Conservation (phyloP, 2,113 vertebrate species). For the Hippoglossus stenolepis region DNA sequence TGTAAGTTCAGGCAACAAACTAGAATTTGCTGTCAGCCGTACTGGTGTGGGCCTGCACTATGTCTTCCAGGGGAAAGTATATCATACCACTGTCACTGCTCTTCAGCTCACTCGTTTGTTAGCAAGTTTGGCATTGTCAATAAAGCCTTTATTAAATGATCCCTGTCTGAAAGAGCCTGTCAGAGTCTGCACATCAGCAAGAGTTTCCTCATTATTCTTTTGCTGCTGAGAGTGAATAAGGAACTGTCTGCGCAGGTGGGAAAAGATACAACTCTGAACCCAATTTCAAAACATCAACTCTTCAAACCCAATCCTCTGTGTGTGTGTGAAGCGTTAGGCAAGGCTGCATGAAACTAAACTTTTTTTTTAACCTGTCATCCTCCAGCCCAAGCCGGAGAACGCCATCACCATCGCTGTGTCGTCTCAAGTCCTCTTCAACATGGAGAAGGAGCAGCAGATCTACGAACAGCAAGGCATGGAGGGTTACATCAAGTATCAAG, state of each 20-base stretch:
- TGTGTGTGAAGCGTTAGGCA: neutral
- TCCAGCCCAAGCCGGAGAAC: constrained; percentile 91
- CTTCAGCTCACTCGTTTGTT: neutral
- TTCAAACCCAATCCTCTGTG: neutral
- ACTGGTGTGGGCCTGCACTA: too few relatives aligned
- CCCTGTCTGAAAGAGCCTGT: neutral
- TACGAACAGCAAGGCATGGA: constrained; percentile 90
- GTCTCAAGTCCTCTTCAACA: constrained; percentile 91
- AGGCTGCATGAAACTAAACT: neutral
- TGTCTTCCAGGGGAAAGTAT: constrained; percentile 39
- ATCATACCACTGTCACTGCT: constrained; percentile 41
- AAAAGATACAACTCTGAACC: neutral
- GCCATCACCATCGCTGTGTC: constrained; percentile 96
- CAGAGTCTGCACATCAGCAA: neutral
- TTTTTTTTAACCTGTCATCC: neutral
- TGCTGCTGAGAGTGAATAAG: neutral
- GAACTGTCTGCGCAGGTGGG: neutral
- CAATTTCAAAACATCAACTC: neutral
- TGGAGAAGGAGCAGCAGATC: constrained; percentile 94
- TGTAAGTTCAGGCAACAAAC: too few relatives aligned
- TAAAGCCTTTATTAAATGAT: constrained; percentile 8
- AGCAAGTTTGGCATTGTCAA: neutral
- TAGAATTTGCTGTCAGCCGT: too few relatives aligned
- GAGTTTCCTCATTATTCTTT: neutral
- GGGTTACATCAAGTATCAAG: constrained; percentile 92